Evolutionary conservation across 2,888 invertebrate species (phyloP).

Genomic region (Drosophila diplacantha): DNA sequence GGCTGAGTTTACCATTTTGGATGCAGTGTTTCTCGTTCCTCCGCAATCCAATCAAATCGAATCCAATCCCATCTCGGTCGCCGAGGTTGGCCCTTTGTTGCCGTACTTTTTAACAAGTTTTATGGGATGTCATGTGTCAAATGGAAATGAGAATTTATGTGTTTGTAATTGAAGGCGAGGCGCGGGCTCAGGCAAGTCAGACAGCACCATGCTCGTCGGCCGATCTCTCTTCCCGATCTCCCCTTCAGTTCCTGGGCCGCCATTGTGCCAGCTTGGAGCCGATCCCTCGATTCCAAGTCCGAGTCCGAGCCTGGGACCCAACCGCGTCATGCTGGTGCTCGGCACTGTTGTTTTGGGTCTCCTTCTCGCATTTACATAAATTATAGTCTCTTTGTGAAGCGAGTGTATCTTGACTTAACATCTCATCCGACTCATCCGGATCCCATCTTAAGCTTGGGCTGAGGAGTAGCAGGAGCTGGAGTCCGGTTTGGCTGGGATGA

Average conservation of each 20-base stretch:
- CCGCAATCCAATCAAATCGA: slow-evolving; percentile 30
- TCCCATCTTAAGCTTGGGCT: slow-evolving; percentile 4
- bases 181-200: slow-evolving; percentile 45
- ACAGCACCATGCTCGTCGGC: slow-evolving; percentile 17
- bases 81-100: slow-evolving; percentile 62
- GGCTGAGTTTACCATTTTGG: slow-evolving; percentile 68
- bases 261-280: slow-evolving; percentile 28
- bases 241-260: slow-evolving; percentile 8
- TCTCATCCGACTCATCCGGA: slow-evolving; percentile 33
- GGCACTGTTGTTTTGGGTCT: slow-evolving; percentile 20
- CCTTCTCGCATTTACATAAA: slow-evolving; percentile 72
- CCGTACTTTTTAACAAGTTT: slow-evolving; percentile 73
- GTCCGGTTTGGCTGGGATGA: not conserved
- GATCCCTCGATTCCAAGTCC: slow-evolving; percentile 10
- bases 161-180: slow-evolving; percentile 76
- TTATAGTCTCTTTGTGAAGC: slow-evolving; percentile 63
- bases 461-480: slow-evolving; percentile 1
- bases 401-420: slow-evolving; percentile 41
- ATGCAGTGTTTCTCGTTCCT: slow-evolving; percentile 42
- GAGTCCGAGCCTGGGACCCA: not conserved
- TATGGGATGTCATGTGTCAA: slow-evolving; percentile 77
- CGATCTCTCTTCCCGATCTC: slow-evolving; percentile 25
- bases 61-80: slow-evolving; percentile 32
- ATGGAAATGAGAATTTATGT: slow-evolving; percentile 77
- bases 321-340: slow-evolving; percentile 51